phyloP scores from a whole-genome alignment of 2,888 invertebrate genomes.

The Nasonia oneida region DNA sequence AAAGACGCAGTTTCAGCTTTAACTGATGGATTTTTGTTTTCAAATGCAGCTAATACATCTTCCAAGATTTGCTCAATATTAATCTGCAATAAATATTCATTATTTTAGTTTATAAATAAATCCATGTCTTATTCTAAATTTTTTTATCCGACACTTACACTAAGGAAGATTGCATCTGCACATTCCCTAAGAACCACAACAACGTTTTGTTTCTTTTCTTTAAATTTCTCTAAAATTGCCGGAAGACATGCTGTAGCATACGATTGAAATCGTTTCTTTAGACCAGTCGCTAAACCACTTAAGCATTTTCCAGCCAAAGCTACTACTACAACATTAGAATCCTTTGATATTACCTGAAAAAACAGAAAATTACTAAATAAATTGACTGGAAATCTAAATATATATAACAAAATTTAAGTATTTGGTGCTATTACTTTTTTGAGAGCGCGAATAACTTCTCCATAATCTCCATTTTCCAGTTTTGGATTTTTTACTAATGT shows the following conservation, averaged over 20 bases:
- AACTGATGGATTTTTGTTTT: conserved; percentile 94
- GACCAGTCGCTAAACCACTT: conserved; percentile 89
- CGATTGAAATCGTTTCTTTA: conserved; percentile 92
- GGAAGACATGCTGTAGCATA: conserved; percentile 90
- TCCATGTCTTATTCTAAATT: conserved; percentile 13
- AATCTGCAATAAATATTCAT: conserved; percentile 81
- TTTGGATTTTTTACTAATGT: conserved; percentile 89
- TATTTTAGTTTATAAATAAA: neutral
- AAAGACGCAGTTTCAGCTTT: conserved; percentile 93
- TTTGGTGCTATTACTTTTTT: conserved; percentile 86
- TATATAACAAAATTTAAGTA: neutral
- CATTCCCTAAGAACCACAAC: conserved; percentile 93
- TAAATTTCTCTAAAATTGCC: conserved; percentile 95
- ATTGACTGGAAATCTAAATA: neutral
- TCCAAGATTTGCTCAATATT: conserved; percentile 92
- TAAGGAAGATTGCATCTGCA: conserved; percentile 91
- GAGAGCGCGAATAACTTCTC: conserved; percentile 91
- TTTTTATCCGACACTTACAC: conserved; percentile 81
- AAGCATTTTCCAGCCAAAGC: conserved; percentile 92
- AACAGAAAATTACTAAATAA: conserved; percentile 54
- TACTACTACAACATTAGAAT: conserved; percentile 96
- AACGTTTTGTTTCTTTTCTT: conserved; percentile 96
- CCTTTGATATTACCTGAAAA: conserved; percentile 92
- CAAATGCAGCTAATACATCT: conserved; percentile 91
- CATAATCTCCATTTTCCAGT: conserved; percentile 95